phyloP scores from a whole-genome alignment of 1,140 invertebrate genomes.

The Ericerus pela region DNA sequence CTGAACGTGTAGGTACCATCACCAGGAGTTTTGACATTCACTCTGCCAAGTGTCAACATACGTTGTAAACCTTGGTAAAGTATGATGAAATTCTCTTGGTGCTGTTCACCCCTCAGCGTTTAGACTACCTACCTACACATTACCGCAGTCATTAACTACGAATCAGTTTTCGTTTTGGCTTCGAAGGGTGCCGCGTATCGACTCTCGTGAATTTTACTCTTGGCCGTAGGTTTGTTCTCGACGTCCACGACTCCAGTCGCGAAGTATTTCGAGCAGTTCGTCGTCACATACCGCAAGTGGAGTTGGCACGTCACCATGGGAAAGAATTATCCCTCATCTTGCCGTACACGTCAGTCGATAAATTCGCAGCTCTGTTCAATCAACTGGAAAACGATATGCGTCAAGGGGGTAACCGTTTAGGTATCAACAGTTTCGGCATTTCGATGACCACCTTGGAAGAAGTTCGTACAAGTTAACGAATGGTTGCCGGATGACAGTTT shows the following conservation, averaged over 20 bases:
- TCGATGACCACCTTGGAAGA: conserved; percentile 90
- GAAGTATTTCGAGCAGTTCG: conserved; percentile 45
- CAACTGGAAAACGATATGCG: conserved; percentile 58
- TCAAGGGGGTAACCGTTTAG: conserved; percentile 42
- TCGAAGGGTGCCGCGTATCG: background rate
- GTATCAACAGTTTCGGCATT: conserved; percentile 74
- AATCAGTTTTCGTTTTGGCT: no score
- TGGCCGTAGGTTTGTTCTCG: conserved; percentile 34
- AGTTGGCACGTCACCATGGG: conserved; percentile 53
- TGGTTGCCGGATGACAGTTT: background rate
- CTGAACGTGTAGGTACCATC: no score
- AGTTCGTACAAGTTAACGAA: conserved; percentile 32
- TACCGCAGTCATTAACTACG: no score
- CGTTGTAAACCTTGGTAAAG: no score
- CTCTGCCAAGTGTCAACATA: no score
- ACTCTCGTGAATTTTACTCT: background rate
- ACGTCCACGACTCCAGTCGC: conserved; percentile 40
- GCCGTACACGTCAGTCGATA: conserved; percentile 53
- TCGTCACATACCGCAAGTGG: conserved; percentile 47
- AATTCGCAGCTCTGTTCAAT: conserved; percentile 54
- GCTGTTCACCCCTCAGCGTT: no score
- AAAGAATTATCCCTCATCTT: conserved; percentile 59
- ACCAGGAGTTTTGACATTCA: no score
- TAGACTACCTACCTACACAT: no score
- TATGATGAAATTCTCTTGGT: no score